phyloP scores from a whole-genome alignment of 2,113 vertebrate genomes.

The Solea senegalensis region DNA sequence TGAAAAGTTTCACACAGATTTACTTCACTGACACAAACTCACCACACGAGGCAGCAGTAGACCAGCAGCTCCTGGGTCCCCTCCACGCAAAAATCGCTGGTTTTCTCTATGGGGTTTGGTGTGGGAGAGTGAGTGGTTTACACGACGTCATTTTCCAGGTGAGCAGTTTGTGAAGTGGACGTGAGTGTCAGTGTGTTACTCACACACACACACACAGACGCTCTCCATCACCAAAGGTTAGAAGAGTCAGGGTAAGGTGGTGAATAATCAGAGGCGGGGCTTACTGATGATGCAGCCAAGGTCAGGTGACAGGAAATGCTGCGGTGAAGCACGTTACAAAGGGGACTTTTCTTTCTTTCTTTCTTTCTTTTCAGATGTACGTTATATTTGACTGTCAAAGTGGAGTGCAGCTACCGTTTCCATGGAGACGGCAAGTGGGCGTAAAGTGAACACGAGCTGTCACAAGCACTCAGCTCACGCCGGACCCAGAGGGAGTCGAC shows the following conservation, averaged over 20 bases:
- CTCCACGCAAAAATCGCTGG: too few relatives aligned
- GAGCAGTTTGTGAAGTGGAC: too few relatives aligned
- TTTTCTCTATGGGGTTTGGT: too few relatives aligned
- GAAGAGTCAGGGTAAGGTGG: background rate
- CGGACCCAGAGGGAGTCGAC: background rate
- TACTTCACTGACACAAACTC: too few relatives aligned
- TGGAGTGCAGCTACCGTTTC: background rate
- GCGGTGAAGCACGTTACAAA: background rate
- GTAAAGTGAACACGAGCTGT: background rate
- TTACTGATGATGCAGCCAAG: background rate
- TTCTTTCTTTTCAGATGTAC: background rate
- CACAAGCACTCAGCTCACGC: background rate
- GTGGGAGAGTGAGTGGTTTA: too few relatives aligned
- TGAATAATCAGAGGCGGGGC: background rate
- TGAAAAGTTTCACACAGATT: too few relatives aligned
- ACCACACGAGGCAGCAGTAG: too few relatives aligned
- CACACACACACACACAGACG: too few relatives aligned
- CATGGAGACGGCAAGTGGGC: background rate
- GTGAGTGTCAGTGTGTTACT: conserved; percentile 5
- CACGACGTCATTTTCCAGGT: too few relatives aligned
- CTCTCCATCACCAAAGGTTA: background rate
- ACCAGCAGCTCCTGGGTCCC: too few relatives aligned
- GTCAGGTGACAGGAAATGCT: background rate
- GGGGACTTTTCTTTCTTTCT: background rate
- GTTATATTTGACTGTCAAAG: background rate